Evolutionary conservation across 1,140 invertebrate genomes (phyloP).

Genomic region (Lordiphosa collinella): DNA sequence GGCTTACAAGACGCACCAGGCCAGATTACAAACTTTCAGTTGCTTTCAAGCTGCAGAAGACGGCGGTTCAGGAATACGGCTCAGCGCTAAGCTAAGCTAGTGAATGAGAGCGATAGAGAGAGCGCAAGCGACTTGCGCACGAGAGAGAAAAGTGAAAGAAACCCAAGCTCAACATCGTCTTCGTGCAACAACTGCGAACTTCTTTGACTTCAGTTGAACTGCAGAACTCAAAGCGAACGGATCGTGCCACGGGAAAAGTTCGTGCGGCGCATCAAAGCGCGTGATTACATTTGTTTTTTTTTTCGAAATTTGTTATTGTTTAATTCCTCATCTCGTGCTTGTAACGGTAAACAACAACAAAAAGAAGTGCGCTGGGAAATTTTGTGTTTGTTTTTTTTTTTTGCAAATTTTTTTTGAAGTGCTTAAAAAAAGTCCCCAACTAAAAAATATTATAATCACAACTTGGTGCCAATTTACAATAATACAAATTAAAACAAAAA

Average conservation of each 20-base stretch:
- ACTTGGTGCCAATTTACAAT: not conserved
- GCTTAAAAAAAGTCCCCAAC: not conserved
- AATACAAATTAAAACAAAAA: conserved; percentile 16
- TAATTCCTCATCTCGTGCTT: no score
- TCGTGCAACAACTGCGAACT: conserved; percentile 16
- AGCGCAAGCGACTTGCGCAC: not conserved
- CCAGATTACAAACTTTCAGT: conserved; percentile 58
- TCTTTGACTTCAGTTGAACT: conserved; percentile 42
- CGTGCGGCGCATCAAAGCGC: conserved; percentile 29
- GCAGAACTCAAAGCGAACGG: conserved; percentile 53
- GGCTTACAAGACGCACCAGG: conserved; percentile 65
- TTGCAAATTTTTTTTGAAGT: not conserved
- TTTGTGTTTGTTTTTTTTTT: not conserved
- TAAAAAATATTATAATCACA: not conserved
- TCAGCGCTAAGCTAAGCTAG: conserved; percentile 1
- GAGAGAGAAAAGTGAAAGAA: conserved; percentile 57
- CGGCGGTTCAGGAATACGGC: conserved; percentile 40
- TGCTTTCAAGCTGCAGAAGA: conserved; percentile 69
- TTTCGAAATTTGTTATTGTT: no score
- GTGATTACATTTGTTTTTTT: conserved; percentile 2
- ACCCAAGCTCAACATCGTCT: no score
- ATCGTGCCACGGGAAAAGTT: conserved; percentile 20
- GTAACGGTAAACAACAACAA: conserved; percentile 1
- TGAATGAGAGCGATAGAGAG: conserved; percentile 3
- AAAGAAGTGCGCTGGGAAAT: not conserved